Conservation (phyloP, 2,113 vertebrate genomes). For the Lepus europaeus region DNA sequence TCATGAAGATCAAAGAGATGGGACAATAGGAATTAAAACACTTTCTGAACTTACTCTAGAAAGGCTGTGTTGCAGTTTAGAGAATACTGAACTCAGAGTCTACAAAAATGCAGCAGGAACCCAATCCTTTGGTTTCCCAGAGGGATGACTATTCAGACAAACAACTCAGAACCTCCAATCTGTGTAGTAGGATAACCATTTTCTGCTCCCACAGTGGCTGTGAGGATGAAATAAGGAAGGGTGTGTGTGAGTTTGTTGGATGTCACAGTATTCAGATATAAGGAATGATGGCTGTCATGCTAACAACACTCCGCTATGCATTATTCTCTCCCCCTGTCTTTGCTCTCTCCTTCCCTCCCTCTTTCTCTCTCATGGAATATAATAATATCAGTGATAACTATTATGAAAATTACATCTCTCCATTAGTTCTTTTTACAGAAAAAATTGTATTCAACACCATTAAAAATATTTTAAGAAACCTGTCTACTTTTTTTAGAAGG, state of each 20-base stretch:
- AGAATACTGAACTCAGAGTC: neutral
- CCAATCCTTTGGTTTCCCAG: neutral
- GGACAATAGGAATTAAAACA: neutral
- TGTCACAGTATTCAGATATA: neutral
- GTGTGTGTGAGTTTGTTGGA: too few species aligned
- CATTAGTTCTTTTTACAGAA: constrained; percentile 55
- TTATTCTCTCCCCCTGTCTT: neutral
- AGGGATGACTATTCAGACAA: neutral
- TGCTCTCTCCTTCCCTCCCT: neutral
- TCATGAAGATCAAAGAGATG: too few species aligned
- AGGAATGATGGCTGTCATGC: constrained; percentile 20
- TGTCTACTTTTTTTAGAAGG: neutral
- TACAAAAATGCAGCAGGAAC: neutral
- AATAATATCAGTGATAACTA: constrained; percentile 47
- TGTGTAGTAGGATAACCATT: neutral
- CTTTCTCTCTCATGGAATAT: neutral
- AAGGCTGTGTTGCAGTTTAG: neutral
- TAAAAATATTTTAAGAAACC: constrained; percentile 53
- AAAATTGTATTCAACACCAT: constrained; percentile 57
- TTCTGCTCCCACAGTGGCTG: neutral
- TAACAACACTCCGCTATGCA: neutral
- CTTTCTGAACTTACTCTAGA: fast-evolving
- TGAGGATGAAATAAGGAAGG: neutral
- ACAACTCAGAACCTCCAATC: neutral
- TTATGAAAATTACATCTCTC: constrained; percentile 61